Evolutionary conservation across 2,888 invertebrate species (phyloP).

Genomic region (Tetranychus piercei): DNA sequence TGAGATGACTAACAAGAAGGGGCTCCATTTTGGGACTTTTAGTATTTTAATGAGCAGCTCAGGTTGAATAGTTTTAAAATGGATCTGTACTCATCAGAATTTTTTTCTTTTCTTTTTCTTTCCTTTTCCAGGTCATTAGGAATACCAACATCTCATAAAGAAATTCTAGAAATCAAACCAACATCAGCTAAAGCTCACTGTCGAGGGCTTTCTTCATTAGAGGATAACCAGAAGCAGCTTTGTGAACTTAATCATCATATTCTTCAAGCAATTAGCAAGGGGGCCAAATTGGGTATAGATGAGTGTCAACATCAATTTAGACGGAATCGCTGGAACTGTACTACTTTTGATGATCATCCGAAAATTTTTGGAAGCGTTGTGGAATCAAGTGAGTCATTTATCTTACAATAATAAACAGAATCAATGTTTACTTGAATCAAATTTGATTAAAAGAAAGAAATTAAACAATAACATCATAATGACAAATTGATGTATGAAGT

Average conservation of each 20-base stretch:
- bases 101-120: constrained; percentile 9
- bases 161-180: constrained; percentile 31
- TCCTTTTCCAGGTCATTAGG: constrained; percentile 36
- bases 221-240: constrained; percentile 48
- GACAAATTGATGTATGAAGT: no score
- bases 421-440: not conserved
- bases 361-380: constrained; percentile 61
- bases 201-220: constrained; percentile 48
- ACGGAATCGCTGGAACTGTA: constrained; percentile 42
- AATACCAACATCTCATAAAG: constrained; percentile 34
- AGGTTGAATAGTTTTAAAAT: not conserved
- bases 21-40: not conserved
- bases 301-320: constrained; percentile 78
- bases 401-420: not conserved
- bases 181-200: constrained; percentile 47
- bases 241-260: constrained; percentile 52
- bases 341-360: constrained; percentile 43
- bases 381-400: constrained; percentile 52
- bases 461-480: not conserved
- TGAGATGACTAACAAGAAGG: not conserved
- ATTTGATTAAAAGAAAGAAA: not conserved
- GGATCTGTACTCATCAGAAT: not conserved
- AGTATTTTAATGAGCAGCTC: no score
- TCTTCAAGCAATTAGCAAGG: constrained; percentile 56
- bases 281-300: constrained; percentile 63